Conservation (phyloP, 2,888 invertebrate genomes). For the Hypselothyrea guttata region DNA sequence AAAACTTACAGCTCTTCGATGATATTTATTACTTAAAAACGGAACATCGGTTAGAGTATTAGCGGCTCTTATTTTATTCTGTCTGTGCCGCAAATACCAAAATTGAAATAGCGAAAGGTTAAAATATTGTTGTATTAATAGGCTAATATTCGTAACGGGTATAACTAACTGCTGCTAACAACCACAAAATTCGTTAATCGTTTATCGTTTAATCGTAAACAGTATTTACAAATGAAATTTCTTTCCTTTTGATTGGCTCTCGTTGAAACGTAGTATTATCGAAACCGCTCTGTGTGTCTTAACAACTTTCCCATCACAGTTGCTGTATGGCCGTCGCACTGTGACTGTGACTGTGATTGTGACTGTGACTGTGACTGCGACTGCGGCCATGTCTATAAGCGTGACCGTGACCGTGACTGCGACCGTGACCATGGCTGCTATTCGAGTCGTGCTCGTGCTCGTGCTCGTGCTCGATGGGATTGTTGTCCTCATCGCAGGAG, state of each 20-base stretch:
- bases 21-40: slow-evolving; percentile 24
- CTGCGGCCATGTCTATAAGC: background rate
- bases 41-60: slow-evolving; percentile 13
- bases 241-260: slow-evolving; percentile 20
- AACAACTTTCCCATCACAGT: slow-evolving; percentile 45
- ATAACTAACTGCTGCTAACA: slow-evolving; percentile 21
- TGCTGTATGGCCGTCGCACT: slow-evolving; percentile 28
- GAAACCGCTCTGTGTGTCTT: slow-evolving; percentile 22
- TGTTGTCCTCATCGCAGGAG: slow-evolving; percentile 80
- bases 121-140: too few relatives aligned
- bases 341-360: too few relatives aligned
- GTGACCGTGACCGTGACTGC: slow-evolving; percentile 2
- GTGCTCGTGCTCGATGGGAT: slow-evolving; percentile 58
- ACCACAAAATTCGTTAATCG: slow-evolving; percentile 35
- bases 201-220: slow-evolving; percentile 27
- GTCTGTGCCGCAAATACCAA: too few relatives aligned
- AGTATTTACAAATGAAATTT: slow-evolving; percentile 35
- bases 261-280: background rate
- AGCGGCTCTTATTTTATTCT: too few relatives aligned
- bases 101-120: too few relatives aligned
- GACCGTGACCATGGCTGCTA: slow-evolving; percentile 6
- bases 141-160: background rate
- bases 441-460: background rate
- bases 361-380: slow-evolving; percentile 20
- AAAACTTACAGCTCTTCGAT: slow-evolving; percentile 67